Percentiles rank a stretch among this genome's conserved stretches.
Evolutionary conservation across 2,113 vertebrate genomes (phyloP).

Genomic region (Eubucco bourcierii): DNA sequence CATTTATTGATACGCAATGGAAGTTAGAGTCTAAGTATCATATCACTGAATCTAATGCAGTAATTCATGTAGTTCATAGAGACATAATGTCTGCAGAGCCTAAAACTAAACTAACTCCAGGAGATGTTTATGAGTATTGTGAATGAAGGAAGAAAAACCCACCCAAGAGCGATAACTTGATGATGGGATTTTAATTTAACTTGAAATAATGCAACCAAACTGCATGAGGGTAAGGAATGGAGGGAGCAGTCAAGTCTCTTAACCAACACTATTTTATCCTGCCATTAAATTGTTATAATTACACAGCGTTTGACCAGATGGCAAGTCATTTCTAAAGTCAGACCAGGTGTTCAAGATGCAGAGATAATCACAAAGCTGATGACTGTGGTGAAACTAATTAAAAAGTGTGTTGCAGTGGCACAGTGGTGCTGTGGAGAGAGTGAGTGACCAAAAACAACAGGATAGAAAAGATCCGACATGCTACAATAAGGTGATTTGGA

Average conservation of each 20-base stretch:
- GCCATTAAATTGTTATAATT: constrained; percentile 76
- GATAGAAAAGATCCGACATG: background rate
- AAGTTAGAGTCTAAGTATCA: constrained; percentile 20
- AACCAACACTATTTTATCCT: constrained; percentile 65
- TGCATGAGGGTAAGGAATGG: constrained; percentile 29
- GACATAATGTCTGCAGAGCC: background rate
- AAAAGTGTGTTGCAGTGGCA: constrained; percentile 57
- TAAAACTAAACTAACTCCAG: constrained; percentile 17
- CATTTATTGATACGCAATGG: constrained; percentile 51
- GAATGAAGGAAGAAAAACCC: background rate
- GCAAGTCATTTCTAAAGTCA: constrained; percentile 74
- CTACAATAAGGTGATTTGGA: background rate
- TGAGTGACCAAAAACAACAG: constrained; percentile 50
- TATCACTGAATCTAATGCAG: constrained; percentile 2
- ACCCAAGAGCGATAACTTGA: constrained; percentile 26
- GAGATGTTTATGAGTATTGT: constrained; percentile 6
- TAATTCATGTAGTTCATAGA: background rate
- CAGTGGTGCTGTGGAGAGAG: background rate
- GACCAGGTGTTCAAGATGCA: constrained; percentile 76
- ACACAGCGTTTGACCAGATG: constrained; percentile 75
- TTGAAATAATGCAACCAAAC: constrained; percentile 52
- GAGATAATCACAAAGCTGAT: constrained; percentile 76
- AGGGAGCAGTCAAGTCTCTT: constrained; percentile 53
- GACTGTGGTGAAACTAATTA: constrained; percentile 74
- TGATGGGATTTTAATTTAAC: constrained; percentile 65